A percentile compares a stretch with the other conserved stretches of the same genome.
phyloP scores from a whole-genome alignment of 2,113 vertebrate species.

The Columba livia region DNA sequence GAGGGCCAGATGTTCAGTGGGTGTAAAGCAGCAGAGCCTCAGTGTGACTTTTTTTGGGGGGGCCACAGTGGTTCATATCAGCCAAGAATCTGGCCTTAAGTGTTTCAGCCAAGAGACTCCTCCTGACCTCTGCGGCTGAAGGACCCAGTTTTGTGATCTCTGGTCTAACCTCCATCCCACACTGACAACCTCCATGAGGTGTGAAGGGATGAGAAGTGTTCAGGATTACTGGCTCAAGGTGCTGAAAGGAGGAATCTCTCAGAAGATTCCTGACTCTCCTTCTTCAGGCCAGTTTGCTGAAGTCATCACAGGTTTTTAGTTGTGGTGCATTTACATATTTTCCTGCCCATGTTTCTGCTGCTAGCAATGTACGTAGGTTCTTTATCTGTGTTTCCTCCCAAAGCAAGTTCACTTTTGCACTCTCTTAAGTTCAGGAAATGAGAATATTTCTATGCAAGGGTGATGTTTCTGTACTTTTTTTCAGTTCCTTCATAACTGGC shows the following conservation, averaged over 20 bases:
- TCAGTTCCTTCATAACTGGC: not conserved
- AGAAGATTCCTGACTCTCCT: not conserved
- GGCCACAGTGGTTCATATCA: not conserved
- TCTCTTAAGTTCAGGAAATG: not conserved
- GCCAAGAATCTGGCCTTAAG: not conserved
- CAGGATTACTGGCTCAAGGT: not conserved
- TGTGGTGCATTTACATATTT: not conserved
- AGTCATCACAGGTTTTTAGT: not conserved
- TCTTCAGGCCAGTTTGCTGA: not conserved
- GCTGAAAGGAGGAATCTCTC: not conserved
- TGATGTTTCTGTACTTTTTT: not conserved
- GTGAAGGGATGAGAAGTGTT: not conserved
- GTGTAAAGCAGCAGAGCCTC: not conserved
- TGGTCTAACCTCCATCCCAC: not conserved
- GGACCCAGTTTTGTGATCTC: not conserved
- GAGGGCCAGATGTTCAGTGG: conserved; percentile 46
- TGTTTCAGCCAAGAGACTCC: not conserved
- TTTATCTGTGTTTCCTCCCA: not conserved
- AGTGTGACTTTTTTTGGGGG: not conserved
- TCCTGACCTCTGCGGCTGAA: not conserved
- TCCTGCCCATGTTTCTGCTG: not conserved
- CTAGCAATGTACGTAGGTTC: rapidly evolving
- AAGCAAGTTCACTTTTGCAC: not conserved
- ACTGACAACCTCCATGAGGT: not conserved
- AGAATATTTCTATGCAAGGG: not conserved